Percentiles rank a stretch among this genome's conserved stretches.
These are phyloP conservation scores for Loxodonta africana DNA, from an alignment of 2,113 vertebrate species.

Conservation along the genomic window DNA sequence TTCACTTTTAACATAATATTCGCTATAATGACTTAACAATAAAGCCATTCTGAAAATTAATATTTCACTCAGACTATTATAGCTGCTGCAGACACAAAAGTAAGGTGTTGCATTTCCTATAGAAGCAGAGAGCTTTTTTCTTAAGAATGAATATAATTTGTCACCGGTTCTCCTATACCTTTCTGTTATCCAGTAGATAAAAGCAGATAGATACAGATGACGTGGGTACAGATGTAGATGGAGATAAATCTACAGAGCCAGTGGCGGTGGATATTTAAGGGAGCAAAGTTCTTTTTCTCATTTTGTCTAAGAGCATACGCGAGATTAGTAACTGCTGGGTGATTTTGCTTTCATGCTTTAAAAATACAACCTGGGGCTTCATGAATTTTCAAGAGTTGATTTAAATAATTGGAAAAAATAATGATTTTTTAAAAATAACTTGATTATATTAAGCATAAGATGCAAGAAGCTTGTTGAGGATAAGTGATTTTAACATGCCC, in stretches of 20 bases:
- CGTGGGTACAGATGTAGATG: background rate
- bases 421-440: background rate
- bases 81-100: background rate
- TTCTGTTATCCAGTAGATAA: background rate
- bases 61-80: slow-evolving; percentile 1
- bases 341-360: background rate
- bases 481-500: background rate
- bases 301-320: background rate
- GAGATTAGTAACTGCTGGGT: background rate
- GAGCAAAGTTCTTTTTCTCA: background rate
- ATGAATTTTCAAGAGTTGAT: background rate
- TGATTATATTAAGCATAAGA: background rate
- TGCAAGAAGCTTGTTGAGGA: background rate
- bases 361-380: background rate
- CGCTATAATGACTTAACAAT: slow-evolving; percentile 58
- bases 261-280: background rate
- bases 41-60: slow-evolving; percentile 9
- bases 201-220: background rate
- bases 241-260: background rate
- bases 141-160: background rate
- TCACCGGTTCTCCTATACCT: background rate
- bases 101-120: background rate
- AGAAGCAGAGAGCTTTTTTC: background rate
- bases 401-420: slow-evolving; percentile 15
- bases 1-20: slow-evolving; percentile 40